These are phyloP conservation scores for Rhingia rostrata DNA, from an alignment of 2,888 invertebrate genomes.

Conservation along the genomic window DNA sequence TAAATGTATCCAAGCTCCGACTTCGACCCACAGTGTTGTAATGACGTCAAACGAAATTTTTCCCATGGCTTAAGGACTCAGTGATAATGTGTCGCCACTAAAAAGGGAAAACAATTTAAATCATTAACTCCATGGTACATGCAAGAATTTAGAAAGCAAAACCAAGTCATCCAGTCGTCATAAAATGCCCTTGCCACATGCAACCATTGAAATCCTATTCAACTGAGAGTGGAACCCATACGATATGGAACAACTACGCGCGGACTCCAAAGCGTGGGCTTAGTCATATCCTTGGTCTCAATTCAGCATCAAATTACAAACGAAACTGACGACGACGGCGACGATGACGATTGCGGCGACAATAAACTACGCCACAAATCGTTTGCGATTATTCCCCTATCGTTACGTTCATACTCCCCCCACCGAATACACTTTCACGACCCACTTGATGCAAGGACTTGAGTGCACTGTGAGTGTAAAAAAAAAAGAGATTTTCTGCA, in stretches of 20 bases:
- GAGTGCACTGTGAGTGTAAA: constrained; percentile 19
- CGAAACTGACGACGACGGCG: neutral
- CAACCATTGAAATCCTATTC: constrained; percentile 26
- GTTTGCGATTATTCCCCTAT: constrained; percentile 9
- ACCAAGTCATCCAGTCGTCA: neutral
- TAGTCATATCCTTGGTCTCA: neutral
- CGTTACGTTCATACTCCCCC: neutral
- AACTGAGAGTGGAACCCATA: neutral
- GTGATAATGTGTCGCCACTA: neutral
- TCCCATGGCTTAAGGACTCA: neutral
- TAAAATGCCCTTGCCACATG: constrained; percentile 36
- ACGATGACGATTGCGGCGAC: constrained; percentile 23
- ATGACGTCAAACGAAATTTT: constrained; percentile 5
- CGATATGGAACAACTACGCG: constrained; percentile 5
- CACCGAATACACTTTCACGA: neutral
- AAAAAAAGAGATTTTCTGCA: neutral
- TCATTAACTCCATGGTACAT: neutral
- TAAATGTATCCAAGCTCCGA: no score
- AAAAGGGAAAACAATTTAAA: neutral
- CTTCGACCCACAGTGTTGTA: neutral
- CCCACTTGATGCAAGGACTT: constrained; percentile 14
- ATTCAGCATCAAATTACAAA: constrained; percentile 4
- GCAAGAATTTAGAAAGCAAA: neutral
- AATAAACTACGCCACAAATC: constrained; percentile 26
- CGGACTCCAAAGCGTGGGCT: neutral